Conservation (phyloP, 1,140 invertebrate species). For the Drosophila saltans region DNA sequence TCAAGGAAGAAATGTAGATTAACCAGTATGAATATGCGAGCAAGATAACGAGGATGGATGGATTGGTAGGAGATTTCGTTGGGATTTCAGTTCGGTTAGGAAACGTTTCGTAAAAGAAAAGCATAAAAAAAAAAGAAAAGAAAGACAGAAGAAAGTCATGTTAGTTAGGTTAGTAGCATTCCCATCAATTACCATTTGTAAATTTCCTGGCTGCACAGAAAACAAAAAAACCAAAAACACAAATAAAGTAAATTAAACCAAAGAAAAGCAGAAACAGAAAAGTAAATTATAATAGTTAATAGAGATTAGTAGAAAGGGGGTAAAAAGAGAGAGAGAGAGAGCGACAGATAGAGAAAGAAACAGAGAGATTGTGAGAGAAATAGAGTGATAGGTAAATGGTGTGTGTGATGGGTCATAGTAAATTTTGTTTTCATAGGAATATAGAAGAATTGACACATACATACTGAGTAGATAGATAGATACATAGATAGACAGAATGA, state of each 20-base stretch:
- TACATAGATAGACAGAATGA: neutral
- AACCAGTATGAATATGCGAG: constrained; percentile 24
- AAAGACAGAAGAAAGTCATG: constrained; percentile 64
- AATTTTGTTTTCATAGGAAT: constrained; percentile 29
- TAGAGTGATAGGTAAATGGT: constrained; percentile 16
- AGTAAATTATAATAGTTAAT: constrained; percentile 24
- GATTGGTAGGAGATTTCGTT: constrained; percentile 10
- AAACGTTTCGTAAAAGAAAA: constrained; percentile 39
- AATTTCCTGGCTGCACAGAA: constrained; percentile 77
- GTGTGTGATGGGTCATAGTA: neutral
- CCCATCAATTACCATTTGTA: constrained; percentile 76
- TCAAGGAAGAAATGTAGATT: constrained; percentile 37
- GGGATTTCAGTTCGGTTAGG: constrained; percentile 25
- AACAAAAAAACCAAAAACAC: constrained; percentile 16
- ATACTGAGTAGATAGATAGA: constrained; percentile 12
- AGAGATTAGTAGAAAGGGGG: constrained; percentile 7
- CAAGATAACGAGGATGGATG: neutral
- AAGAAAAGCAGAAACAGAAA: constrained; percentile 18
- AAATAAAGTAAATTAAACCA: constrained; percentile 15
- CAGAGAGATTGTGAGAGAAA: neutral
- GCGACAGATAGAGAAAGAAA: neutral
- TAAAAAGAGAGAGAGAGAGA: neutral
- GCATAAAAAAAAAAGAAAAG: constrained; percentile 75
- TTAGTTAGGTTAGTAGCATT: constrained; percentile 61
- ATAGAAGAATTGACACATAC: constrained; percentile 38